A percentile compares a stretch with the other conserved stretches of the same genome.
Evolutionary conservation across 2,888 invertebrate genomes (phyloP).

Genomic region (Xanthorhoe designata): DNA sequence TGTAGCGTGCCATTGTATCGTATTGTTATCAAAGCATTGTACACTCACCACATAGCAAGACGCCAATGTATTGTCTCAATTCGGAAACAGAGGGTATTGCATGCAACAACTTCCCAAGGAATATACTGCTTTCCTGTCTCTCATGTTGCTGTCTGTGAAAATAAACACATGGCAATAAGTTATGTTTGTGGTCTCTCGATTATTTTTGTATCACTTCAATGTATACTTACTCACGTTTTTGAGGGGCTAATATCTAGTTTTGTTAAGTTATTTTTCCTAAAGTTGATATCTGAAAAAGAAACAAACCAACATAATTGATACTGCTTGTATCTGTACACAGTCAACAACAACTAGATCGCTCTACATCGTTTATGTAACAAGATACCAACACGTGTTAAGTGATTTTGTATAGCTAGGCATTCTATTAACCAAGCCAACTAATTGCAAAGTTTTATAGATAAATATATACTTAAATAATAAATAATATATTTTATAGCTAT

Average conservation of each 20-base stretch:
- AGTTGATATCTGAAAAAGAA: slow-evolving; percentile 60
- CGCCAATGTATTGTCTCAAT: slow-evolving; percentile 70
- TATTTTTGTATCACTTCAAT: slow-evolving; percentile 14
- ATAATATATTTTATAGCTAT: too few species aligned
- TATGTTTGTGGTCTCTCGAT: slow-evolving; percentile 9
- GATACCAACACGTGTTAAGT: slow-evolving; percentile 1
- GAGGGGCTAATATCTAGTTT: slow-evolving; percentile 61
- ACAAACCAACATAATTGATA: not conserved
- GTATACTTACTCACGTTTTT: slow-evolving; percentile 82
- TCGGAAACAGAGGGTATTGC: slow-evolving; percentile 58
- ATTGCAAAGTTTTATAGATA: too few species aligned
- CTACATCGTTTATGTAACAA: slow-evolving; percentile 1
- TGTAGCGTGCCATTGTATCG: slow-evolving; percentile 23
- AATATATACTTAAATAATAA: too few species aligned
- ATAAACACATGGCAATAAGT: slow-evolving; percentile 27
- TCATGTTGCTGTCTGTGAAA: slow-evolving; percentile 41
- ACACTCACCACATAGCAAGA: slow-evolving; percentile 69
- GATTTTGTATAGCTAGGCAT: not conserved
- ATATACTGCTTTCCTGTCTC: slow-evolving; percentile 47
- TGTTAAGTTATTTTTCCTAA: slow-evolving; percentile 51
- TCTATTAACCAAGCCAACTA: not conserved
- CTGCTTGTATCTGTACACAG: not conserved
- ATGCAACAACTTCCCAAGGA: slow-evolving; percentile 47
- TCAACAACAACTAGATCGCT: not conserved
- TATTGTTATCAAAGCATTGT: slow-evolving; percentile 36